phyloP scores from a whole-genome alignment of 2,113 vertebrate genomes.

The Promerops cafer region DNA sequence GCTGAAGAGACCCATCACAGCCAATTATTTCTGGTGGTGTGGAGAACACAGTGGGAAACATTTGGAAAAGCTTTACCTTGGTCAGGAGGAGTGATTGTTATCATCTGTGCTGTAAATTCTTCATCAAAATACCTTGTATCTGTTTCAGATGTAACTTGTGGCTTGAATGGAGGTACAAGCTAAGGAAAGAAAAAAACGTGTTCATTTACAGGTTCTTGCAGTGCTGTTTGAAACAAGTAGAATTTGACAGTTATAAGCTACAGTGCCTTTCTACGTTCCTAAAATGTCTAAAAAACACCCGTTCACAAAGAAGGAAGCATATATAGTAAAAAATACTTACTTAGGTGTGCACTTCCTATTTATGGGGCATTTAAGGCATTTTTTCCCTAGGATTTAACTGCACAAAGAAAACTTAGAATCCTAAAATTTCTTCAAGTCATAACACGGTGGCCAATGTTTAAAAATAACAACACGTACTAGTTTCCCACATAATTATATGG shows the following conservation, averaged over 20 bases:
- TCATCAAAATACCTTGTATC: constrained; percentile 94
- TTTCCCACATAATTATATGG: background rate
- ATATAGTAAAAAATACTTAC: background rate
- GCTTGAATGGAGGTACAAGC: constrained; percentile 91
- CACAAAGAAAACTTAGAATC: background rate
- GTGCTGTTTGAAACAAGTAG: background rate
- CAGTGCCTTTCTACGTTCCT: background rate
- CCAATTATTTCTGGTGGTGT: background rate
- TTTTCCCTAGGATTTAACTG: background rate
- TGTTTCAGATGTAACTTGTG: constrained; percentile 93
- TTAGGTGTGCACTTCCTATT: background rate
- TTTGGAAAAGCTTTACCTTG: constrained; percentile 78
- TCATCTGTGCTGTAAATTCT: constrained; percentile 94
- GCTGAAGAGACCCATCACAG: background rate
- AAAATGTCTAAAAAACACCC: background rate
- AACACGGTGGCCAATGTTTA: background rate
- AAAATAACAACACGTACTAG: background rate
- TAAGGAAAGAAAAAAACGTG: constrained; percentile 30
- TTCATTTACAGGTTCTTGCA: background rate
- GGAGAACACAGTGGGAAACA: background rate
- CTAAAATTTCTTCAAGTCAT: background rate
- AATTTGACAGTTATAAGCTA: background rate
- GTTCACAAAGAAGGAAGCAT: background rate
- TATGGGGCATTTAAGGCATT: background rate
- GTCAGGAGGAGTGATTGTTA: constrained; percentile 95